Conservation (phyloP, 53 echinoderm and acorn worm species). For the Antedon mediterranea region DNA sequence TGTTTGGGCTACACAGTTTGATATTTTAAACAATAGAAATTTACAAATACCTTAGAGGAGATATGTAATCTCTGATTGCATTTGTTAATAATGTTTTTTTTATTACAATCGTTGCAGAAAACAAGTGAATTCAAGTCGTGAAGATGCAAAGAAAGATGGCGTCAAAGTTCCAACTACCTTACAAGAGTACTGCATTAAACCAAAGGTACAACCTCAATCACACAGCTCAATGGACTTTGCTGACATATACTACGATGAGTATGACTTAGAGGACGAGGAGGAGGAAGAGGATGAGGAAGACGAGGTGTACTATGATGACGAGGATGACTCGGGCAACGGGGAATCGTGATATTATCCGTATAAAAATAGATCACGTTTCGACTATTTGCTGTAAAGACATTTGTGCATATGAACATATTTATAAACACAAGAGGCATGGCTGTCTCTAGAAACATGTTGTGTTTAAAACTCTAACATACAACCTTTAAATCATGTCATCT, state of each 20-base stretch:
- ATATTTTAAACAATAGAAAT: too few relatives aligned
- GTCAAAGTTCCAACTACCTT: conserved; percentile 73
- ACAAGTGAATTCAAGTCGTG: conserved; percentile 69
- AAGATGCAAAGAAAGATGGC: conserved; percentile 72
- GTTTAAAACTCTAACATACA: too few relatives aligned
- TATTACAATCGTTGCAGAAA: conserved; percentile 24
- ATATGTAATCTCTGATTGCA: too few relatives aligned
- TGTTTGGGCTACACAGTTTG: too few relatives aligned
- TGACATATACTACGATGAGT: conserved; percentile 82
- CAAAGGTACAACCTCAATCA: conserved; percentile 67
- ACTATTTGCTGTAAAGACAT: not conserved
- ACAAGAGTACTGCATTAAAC: conserved; percentile 94
- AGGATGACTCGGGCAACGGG: conserved; percentile 93
- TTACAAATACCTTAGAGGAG: too few relatives aligned
- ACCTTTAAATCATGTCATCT: too few relatives aligned
- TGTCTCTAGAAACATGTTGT: not conserved
- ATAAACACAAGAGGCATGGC: not conserved
- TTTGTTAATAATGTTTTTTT: not conserved
- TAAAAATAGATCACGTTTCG: not conserved
- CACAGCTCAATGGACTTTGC: conserved; percentile 82
- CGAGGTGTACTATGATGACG: conserved; percentile 48
- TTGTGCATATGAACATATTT: conserved; percentile 1
- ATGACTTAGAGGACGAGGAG: conserved; percentile 57
- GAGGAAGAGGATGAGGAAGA: conserved; percentile 41
- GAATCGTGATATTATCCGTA: conserved; percentile 67